Evolutionary conservation across 2,888 invertebrate genomes (phyloP).

Genomic region (Coelopa pilipes): DNA sequence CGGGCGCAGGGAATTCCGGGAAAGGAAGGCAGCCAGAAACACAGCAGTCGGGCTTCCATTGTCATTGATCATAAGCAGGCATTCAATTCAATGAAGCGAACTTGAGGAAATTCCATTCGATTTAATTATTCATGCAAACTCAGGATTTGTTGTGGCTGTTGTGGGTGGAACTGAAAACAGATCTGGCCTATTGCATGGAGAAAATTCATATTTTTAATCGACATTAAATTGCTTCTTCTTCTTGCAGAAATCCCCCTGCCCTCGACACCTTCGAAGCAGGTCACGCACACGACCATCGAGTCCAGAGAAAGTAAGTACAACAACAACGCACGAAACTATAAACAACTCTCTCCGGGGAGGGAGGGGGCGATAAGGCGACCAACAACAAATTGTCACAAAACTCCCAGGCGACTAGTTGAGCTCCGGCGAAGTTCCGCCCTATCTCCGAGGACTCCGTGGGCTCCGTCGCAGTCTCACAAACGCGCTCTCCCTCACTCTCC

Average conservation of each 20-base stretch:
- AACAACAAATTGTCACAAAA: slow-evolving; percentile 10
- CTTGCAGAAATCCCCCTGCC: slow-evolving; percentile 88
- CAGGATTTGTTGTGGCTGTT: too few relatives aligned
- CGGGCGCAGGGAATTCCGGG: too few relatives aligned
- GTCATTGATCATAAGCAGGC: too few relatives aligned
- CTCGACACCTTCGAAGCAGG: slow-evolving; percentile 82
- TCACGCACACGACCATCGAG: slow-evolving; percentile 65
- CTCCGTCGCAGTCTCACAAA: too few relatives aligned
- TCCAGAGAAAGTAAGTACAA: slow-evolving; percentile 66
- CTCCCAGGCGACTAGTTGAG: neutral
- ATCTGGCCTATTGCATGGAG: neutral
- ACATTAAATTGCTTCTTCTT: slow-evolving; percentile 47
- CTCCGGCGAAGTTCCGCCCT: neutral
- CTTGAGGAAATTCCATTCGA: neutral
- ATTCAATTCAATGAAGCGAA: neutral
- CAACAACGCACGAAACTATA: slow-evolving; percentile 41
- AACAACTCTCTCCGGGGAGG: neutral
- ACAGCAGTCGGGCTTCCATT: too few relatives aligned
- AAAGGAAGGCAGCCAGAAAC: too few relatives aligned
- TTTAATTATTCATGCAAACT: neutral
- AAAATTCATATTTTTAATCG: slow-evolving; percentile 45
- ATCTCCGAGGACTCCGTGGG: neutral
- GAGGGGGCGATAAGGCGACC: neutral
- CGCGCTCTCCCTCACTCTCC: too few relatives aligned
- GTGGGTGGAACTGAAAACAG: neutral